Conservation (phyloP, 2,888 invertebrate species). For the Himalopsyche japonica region DNA sequence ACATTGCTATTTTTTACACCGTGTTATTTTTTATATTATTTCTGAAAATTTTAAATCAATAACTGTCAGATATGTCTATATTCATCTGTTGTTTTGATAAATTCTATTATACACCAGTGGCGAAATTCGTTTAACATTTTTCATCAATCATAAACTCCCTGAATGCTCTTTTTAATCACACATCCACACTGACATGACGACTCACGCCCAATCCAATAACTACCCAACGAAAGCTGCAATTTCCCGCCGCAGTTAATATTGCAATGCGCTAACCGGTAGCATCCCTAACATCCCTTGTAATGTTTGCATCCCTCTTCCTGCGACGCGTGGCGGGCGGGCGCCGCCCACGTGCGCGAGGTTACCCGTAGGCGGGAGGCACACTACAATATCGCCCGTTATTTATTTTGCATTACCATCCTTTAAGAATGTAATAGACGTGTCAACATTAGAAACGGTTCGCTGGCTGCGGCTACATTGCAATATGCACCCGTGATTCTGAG, state of each 20-base stretch:
- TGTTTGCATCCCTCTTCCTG: background rate
- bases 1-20: no score
- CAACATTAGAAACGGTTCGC: slow-evolving; percentile 23
- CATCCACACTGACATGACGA: background rate
- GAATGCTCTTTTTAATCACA: background rate
- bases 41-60: no score
- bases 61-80: no score
- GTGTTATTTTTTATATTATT: no score
- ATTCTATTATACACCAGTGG: no score
- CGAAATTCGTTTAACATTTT: background rate
- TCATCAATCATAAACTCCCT: background rate
- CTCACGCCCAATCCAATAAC: background rate
- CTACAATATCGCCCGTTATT: slow-evolving; percentile 13
- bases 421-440: slow-evolving; percentile 34
- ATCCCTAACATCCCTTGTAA: background rate
- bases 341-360: slow-evolving; percentile 28
- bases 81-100: no score
- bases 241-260: background rate
- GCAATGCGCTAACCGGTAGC: background rate
- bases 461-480: background rate
- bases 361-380: slow-evolving; percentile 23
- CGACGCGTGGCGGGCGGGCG: slow-evolving; percentile 20
- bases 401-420: slow-evolving; percentile 28
- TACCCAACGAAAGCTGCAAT: background rate
- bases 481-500: background rate